phyloP scores from a whole-genome alignment of 2,888 invertebrate species.

The Drosophila rubida region DNA sequence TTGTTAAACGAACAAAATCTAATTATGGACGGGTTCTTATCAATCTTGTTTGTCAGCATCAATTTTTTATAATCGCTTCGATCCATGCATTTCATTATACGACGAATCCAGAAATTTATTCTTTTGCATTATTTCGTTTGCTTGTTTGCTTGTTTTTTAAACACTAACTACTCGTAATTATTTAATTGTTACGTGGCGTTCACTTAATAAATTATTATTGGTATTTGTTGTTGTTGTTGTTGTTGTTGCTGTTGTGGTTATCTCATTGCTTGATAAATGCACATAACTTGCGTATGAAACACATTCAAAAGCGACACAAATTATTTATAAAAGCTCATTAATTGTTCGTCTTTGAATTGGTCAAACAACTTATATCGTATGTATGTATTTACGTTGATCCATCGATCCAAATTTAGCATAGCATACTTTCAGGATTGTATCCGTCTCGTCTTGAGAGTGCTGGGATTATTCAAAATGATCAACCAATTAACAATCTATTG shows the following conservation, averaged over 20 bases:
- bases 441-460: background rate
- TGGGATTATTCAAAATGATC: slow-evolving; percentile 12
- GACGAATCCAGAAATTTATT: slow-evolving; percentile 21
- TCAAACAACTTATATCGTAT: slow-evolving; percentile 41
- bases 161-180: slow-evolving; percentile 39
- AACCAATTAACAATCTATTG: slow-evolving; percentile 54
- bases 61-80: slow-evolving; percentile 45
- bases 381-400: slow-evolving; percentile 7
- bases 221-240: slow-evolving; percentile 35
- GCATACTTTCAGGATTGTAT: slow-evolving; percentile 13
- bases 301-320: slow-evolving; percentile 80
- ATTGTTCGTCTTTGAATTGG: slow-evolving; percentile 63
- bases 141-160: slow-evolving; percentile 23
- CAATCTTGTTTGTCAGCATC: slow-evolving; percentile 80
- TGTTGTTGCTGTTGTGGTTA: slow-evolving; percentile 21
- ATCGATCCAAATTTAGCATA: slow-evolving; percentile 4
- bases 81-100: slow-evolving; percentile 30
- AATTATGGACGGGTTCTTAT: slow-evolving; percentile 83
- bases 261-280: slow-evolving; percentile 62
- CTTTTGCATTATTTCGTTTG: background rate
- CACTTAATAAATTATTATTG: slow-evolving; percentile 43
- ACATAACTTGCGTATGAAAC: slow-evolving; percentile 76
- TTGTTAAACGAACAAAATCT: slow-evolving; percentile 68
- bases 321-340: slow-evolving; percentile 78
- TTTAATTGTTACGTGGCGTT: slow-evolving; percentile 22